These are phyloP conservation scores for Balaeniceps rex DNA, from an alignment of 2,113 vertebrate genomes.

Conservation along the genomic window DNA sequence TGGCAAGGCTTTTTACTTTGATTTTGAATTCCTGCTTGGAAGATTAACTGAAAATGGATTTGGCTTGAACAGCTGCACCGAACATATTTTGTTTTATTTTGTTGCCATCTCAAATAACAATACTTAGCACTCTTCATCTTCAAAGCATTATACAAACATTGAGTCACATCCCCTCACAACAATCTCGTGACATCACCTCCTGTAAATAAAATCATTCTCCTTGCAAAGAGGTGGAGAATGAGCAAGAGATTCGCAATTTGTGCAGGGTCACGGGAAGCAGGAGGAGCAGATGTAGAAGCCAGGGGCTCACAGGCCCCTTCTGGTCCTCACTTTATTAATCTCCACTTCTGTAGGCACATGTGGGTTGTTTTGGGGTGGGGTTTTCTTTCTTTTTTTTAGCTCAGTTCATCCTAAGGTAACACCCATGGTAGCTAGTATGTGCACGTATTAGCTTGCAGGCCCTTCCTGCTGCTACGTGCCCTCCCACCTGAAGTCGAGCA, in stretches of 20 bases:
- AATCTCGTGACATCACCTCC: conserved; percentile 23
- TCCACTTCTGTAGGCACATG: background rate
- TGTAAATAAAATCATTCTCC: conserved; percentile 20
- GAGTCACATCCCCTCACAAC: conserved; percentile 49
- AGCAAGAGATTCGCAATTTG: background rate
- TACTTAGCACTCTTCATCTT: conserved; percentile 48
- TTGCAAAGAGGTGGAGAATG: background rate
- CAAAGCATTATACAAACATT: conserved; percentile 56
- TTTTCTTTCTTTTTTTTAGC: background rate
- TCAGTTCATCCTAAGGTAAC: background rate
- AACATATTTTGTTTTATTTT: conserved; percentile 58
- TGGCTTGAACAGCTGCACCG: background rate
- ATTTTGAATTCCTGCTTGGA: conserved; percentile 50
- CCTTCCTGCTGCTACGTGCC: background rate
- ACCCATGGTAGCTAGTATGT: background rate
- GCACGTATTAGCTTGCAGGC: background rate
- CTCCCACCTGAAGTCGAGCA: background rate
- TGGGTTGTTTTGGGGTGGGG: background rate
- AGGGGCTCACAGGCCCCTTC: background rate
- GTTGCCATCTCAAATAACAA: conserved; percentile 61
- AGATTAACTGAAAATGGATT: conserved; percentile 50
- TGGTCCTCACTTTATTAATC: background rate
- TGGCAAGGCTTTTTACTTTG: conserved; percentile 47
- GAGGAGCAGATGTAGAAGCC: background rate
- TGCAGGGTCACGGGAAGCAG: background rate